Percentiles rank a stretch among this genome's conserved stretches.
Evolutionary conservation across 2,888 invertebrate species (phyloP).

Genomic region (Cybosia mesomella): DNA sequence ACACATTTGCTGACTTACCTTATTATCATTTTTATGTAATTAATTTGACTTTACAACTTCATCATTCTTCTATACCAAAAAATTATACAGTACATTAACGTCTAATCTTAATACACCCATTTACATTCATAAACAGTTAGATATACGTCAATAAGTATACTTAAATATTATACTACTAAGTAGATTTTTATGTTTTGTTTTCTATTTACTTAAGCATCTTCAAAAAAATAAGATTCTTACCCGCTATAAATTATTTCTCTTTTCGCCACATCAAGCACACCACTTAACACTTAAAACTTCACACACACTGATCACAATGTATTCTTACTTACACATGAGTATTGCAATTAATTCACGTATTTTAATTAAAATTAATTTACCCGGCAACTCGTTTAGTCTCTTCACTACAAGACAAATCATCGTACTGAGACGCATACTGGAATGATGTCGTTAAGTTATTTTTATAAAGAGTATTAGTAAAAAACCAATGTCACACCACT

Average conservation of each 20-base stretch:
- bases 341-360: constrained; percentile 15
- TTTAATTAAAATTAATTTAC: constrained; percentile 38
- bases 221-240: constrained; percentile 16
- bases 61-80: not conserved
- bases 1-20: too few relatives aligned
- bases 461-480: constrained; percentile 76
- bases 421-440: constrained; percentile 72
- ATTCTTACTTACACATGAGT: not conserved
- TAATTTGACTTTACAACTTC: not conserved
- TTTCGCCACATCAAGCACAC: constrained; percentile 12
- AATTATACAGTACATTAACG: not conserved
- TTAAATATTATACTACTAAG: not conserved
- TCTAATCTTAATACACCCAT: constrained; percentile 4
- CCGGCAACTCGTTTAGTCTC: constrained; percentile 57
- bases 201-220: not conserved
- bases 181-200: not conserved
- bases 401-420: constrained; percentile 70
- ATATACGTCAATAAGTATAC: not conserved
- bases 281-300: constrained; percentile 17
- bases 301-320: constrained; percentile 13
- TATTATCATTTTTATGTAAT: not conserved
- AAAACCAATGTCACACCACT: constrained; percentile 70
- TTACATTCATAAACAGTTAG: not conserved
- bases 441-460: constrained; percentile 67
- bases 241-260: constrained; percentile 20